A percentile compares a stretch with the other conserved stretches of the same genome.
These are phyloP conservation scores for Cryptocheilus praepositus DNA, from an alignment of 2,888 invertebrate genomes.

Conservation along the genomic window DNA sequence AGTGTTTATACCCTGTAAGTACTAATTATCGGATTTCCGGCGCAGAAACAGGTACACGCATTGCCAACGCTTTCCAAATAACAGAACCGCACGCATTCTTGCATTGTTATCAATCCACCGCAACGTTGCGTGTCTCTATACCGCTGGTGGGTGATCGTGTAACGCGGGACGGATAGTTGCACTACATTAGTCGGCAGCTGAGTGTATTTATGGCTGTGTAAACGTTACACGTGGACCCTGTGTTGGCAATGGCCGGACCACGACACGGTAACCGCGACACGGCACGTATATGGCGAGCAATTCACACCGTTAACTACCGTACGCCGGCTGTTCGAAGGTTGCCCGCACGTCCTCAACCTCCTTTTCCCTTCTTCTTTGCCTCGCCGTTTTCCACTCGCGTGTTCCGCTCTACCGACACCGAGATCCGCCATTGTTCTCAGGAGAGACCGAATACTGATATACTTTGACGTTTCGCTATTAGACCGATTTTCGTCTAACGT, in stretches of 20 bases:
- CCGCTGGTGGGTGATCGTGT: constrained; percentile 53
- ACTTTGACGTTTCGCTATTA: too few species aligned
- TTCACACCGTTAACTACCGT: constrained; percentile 58
- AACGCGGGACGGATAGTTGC: constrained; percentile 61
- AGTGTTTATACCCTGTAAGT: too few species aligned
- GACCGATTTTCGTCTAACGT: too few species aligned
- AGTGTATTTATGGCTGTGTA: constrained; percentile 65
- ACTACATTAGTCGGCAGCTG: constrained; percentile 63
- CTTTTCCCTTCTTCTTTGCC: constrained; percentile 8
- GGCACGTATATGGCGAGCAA: constrained; percentile 61
- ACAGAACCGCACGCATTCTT: too few species aligned
- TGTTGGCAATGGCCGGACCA: constrained; percentile 50
- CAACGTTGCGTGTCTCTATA: too few species aligned
- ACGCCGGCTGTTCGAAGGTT: constrained; percentile 22
- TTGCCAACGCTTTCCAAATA: too few species aligned
- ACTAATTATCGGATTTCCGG: too few species aligned
- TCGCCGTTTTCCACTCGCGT: neutral
- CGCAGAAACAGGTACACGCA: too few species aligned
- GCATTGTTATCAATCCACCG: too few species aligned
- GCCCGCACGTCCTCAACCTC: constrained; percentile 37
- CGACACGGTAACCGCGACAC: constrained; percentile 55
- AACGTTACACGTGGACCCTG: constrained; percentile 34
- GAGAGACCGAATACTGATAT: too few species aligned
- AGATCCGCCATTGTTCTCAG: too few species aligned
- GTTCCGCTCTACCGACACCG: neutral